Conservation (phyloP, 2,888 invertebrate genomes). For the Melanotus villosus region DNA sequence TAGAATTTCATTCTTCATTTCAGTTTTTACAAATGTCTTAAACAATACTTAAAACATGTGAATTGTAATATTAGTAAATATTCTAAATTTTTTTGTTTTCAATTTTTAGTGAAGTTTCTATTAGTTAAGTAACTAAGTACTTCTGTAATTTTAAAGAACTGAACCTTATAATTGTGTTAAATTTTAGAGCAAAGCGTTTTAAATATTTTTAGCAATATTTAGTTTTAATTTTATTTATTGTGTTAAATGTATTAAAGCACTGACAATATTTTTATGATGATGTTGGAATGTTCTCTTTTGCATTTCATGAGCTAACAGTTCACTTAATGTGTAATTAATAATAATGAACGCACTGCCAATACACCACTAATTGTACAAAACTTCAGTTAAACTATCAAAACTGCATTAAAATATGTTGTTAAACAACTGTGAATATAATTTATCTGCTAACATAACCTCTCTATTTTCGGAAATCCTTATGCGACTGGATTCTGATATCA, state of each 20-base stretch:
- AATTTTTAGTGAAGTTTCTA: too few relatives aligned
- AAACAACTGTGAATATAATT: constrained; percentile 18
- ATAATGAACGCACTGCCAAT: constrained; percentile 25
- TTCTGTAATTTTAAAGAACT: constrained; percentile 20
- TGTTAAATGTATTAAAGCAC: constrained; percentile 7
- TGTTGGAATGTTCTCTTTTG: neutral
- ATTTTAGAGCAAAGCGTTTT: neutral
- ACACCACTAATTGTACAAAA: constrained; percentile 23
- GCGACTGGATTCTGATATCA: too few relatives aligned
- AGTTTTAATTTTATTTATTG: constrained; percentile 14
- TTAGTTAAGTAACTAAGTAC: neutral
- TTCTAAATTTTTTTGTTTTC: too few relatives aligned
- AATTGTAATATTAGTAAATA: too few relatives aligned
- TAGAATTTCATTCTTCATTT: too few relatives aligned
- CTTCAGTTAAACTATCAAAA: constrained; percentile 4
- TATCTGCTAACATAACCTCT: constrained; percentile 1
- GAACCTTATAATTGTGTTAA: constrained; percentile 7
- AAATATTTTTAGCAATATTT: constrained; percentile 20
- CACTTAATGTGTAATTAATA: constrained; percentile 1
- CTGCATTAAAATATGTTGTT: constrained; percentile 12
- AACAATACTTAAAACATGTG: too few relatives aligned
- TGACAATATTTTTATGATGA: neutral
- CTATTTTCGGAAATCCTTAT: too few relatives aligned
- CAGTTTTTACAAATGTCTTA: too few relatives aligned
- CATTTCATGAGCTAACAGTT: constrained; percentile 7